Base-by-base conservation (phyloP, 1,140 invertebrate genomes). In the Latrodectus geometricus region DNA sequence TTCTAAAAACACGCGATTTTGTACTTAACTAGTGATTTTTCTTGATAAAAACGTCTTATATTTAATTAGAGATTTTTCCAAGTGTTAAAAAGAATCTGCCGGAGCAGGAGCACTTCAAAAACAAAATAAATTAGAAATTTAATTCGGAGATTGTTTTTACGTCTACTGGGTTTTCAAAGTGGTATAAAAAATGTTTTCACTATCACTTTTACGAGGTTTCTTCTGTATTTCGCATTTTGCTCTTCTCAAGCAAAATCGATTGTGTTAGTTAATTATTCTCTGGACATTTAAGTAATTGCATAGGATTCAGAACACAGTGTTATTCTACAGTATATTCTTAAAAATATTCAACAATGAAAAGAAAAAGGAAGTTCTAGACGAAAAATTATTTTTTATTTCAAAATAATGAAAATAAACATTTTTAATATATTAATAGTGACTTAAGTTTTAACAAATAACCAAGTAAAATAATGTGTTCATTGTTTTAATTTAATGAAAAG, bases 31-130 rank as follows among this genome's bases (percentile, higher is more conserved):
- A n/a, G 21, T n/a, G 68, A 69, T 69, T 69, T 23, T 21, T n/a
- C 11, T 11, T n/a, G 68, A 69, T 69, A n/a, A n/a, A 14, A 11
- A 20, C 5, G 68, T 69, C 68, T 7, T 69, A 69, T 69, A 69
- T 69, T 69, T 69, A 69, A 69, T 69, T 69, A 69, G 68, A 69
- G 20, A 69, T 69, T 69, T n/a, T 69, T n/a, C 17, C 68, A n/a
- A 20, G 17, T 11, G 68, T 69, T n/a, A 23, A 11, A 21, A 20
- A 21, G 17, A 69, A 21, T 23, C 20, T 69, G 20, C 14, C 14
- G 20, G 21, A 20, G 11, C 21, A 17, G 17, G 68, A 69, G 14
- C 20, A 20, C 68, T 69, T 69, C 17, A 20, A 69, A 21, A 21
- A 11, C 9, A 69, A 69, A 69, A 69, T n/a, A 23, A n/a, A 9